Base-by-base conservation (phyloP, 2,888 invertebrate species). In the Pristionchus mayeri region DNA sequence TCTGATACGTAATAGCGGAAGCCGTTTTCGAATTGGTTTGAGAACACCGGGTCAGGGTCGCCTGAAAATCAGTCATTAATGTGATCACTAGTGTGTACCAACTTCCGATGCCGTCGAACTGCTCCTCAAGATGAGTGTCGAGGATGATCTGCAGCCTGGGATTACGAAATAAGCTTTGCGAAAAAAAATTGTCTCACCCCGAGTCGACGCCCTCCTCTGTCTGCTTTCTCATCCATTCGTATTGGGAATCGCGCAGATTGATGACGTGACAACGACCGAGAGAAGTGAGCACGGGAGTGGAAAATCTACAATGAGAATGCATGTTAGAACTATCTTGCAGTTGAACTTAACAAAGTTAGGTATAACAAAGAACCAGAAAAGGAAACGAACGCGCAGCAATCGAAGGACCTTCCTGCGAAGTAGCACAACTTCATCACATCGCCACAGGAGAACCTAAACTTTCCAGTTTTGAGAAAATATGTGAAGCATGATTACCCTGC, bases 1-100 rank as follows among this genome's bases (percentile, higher is more conserved):
- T 88, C 86, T 85, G 92, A 91, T 11, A 92, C 88, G 84, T 88
- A 92, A 84, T 88, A 92, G 52, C 91, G 87, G 85, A 91, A 91
- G 11, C 92, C 92, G 78, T 88, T 90, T 82, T 92, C 91, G 85
- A 90, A 90, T 30, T 88, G 88, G 84, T 89, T 89, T n/a, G 89
- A 84, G 80, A 90, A 90, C 2, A 88, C 87, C 11, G 89, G 88
- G 24, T 84, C 85, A 4, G 86, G 84, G 52, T 87, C 87, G 2
- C 57, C 63, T 80, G 52, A 44, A 27, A n/a, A n/a, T n/a, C n/a
- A n/a, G n/a, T n/a, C n/a, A n/a, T n/a, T n/a, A n/a, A 27, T 24
- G 11, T 7, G 30, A 27, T 30, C 30, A n/a, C 2, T 71, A 11
- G 2, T 52, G 16, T 27, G 48, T 24, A 57, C 80, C 50, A 6